phyloP scores from a whole-genome alignment of 2,113 vertebrate species.

The human region DNA sequence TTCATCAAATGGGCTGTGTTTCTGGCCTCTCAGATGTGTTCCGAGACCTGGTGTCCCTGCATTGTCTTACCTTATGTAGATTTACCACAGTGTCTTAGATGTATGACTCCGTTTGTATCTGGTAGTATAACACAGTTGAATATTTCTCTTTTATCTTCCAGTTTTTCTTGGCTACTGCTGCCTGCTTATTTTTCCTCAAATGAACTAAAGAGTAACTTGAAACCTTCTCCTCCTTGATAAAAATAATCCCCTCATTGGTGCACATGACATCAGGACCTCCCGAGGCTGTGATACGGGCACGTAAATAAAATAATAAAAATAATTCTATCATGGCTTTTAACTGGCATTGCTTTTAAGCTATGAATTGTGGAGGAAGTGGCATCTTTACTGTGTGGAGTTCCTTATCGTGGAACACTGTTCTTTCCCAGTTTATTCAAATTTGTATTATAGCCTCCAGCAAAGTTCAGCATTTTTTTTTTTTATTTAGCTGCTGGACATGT shows the following conservation, averaged over 20 bases:
- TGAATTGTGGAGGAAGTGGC: not conserved
- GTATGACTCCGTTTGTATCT: accelerated
- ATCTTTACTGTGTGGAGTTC: not conserved
- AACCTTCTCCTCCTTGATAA: not conserved
- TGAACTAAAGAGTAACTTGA: not conserved
- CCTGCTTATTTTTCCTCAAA: not conserved
- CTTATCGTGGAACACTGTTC: not conserved
- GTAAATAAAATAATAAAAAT: too few relatives aligned
- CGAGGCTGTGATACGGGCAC: too few relatives aligned
- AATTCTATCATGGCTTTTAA: not conserved
- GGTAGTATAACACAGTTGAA: accelerated
- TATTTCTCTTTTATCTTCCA: not conserved
- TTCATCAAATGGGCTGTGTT: not conserved
- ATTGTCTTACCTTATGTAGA: accelerated
- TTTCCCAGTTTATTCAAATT: not conserved
- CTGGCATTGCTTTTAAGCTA: not conserved
- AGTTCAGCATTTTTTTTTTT: not conserved
- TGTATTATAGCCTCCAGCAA: not conserved
- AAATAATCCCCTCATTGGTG: not conserved
- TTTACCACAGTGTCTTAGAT: accelerated
- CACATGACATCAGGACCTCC: too few relatives aligned
- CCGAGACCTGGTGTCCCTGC: accelerated
- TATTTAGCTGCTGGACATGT: not conserved
- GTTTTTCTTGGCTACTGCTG: not conserved
- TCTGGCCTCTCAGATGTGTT: not conserved